phyloP scores from a whole-genome alignment of 2,797 vertebrate species.

The Hoplostethus mediterraneus region DNA sequence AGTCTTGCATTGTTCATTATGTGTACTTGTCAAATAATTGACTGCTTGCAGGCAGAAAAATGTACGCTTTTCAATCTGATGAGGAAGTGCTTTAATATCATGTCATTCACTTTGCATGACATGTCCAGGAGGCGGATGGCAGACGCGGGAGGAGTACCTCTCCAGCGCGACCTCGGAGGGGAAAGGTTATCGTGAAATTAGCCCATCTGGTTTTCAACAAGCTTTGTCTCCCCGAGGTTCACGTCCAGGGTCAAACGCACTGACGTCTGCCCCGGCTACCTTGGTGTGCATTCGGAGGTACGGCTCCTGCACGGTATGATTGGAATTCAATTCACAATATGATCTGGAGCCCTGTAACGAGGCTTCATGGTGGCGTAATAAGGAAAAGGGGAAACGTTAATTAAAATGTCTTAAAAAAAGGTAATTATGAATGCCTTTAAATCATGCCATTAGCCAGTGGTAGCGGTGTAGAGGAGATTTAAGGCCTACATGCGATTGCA shows the following conservation, averaged over 20 bases:
- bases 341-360: conserved; percentile 1
- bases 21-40: conserved; percentile 85
- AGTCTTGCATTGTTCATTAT: conserved; percentile 85
- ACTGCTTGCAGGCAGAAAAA: conserved; percentile 82
- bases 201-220: conserved; percentile 61
- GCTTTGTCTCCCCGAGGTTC: conserved; percentile 47
- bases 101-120: conserved; percentile 79
- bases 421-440: conserved; percentile 25
- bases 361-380: not conserved
- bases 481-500: conserved; percentile 3
- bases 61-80: conserved; percentile 79
- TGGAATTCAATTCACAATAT: conserved; percentile 31
- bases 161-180: conserved; percentile 38
- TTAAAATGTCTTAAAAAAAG: conserved; percentile 45
- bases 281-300: conserved; percentile 5
- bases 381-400: conserved; percentile 15
- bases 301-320: conserved; percentile 13
- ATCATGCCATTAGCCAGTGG: conserved; percentile 8
- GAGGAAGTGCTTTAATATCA: conserved; percentile 83
- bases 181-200: conserved; percentile 67
- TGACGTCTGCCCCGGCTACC: conserved; percentile 36
- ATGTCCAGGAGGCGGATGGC: conserved; percentile 60
- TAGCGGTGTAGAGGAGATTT: not conserved
- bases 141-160: conserved; percentile 35
- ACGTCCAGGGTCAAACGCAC: conserved; percentile 62